Evolutionary conservation across 2,888 invertebrate species (phyloP).

Genomic region (Agrilus biguttatus): DNA sequence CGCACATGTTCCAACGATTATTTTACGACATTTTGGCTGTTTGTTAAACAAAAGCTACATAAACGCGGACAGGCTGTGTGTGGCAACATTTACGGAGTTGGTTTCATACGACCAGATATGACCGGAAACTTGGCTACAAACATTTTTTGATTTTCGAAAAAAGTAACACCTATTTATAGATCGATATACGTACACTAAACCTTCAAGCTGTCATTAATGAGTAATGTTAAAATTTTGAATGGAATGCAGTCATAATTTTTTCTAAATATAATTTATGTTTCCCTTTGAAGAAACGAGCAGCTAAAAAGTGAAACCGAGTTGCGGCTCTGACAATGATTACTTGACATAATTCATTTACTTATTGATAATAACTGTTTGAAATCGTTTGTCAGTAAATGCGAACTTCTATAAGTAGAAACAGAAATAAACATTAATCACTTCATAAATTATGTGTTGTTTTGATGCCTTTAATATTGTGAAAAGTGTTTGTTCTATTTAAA

Average conservation of each 20-base stretch:
- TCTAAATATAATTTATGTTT: no score
- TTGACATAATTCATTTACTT: no score
- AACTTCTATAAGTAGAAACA: background rate
- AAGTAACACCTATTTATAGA: background rate
- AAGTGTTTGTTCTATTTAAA: slow-evolving; percentile 2
- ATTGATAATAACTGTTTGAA: background rate
- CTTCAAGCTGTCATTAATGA: no score
- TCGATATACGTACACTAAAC: no score
- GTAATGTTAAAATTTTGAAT: no score
- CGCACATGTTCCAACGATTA: slow-evolving; percentile 17
- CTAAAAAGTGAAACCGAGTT: no score
- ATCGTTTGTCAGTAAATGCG: background rate
- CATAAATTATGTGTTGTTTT: no score
- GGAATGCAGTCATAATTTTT: no score
- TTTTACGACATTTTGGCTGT: slow-evolving; percentile 14
- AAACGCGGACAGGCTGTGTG: slow-evolving; percentile 10
- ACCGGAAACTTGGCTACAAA: background rate
- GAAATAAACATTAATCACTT: no score
- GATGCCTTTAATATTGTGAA: background rate
- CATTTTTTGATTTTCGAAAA: background rate
- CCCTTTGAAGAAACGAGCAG: no score
- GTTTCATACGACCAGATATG: background rate
- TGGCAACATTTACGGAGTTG: slow-evolving; percentile 8
- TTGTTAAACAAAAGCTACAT: slow-evolving; percentile 15
- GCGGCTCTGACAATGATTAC: no score